These are phyloP conservation scores for Holothuria glaberrima DNA, from an alignment of 35 echinoderm and acorn worm species.

Conservation along the genomic window DNA sequence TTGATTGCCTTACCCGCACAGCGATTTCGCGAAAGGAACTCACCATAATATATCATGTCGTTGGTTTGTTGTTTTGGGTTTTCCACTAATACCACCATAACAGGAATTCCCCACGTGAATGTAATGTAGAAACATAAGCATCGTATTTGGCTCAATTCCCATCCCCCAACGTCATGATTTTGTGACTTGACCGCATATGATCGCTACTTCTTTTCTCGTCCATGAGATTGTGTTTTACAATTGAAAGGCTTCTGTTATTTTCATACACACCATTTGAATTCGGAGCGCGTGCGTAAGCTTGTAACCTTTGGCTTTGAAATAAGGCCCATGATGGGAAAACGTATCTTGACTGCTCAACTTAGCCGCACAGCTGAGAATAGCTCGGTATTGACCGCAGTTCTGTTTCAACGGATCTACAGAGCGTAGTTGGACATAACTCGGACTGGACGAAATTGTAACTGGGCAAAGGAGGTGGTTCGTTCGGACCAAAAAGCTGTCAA, in stretches of 20 bases:
- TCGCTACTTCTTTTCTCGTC: slow-evolving; percentile 2
- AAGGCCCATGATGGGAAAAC: slow-evolving; percentile 48
- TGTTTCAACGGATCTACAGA: slow-evolving; percentile 11
- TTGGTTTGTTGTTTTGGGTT: no score
- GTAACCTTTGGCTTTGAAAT: slow-evolving; percentile 36
- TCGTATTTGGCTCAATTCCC: slow-evolving; percentile 25
- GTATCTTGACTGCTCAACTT: slow-evolving; percentile 1
- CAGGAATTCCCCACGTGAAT: no score
- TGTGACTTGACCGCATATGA: slow-evolving; percentile 33
- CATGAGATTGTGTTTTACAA: no score
- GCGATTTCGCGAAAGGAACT: no score
- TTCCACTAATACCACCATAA: no score
- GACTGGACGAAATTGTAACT: slow-evolving; percentile 23
- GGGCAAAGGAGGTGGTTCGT: slow-evolving; percentile 13
- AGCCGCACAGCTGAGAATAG: slow-evolving; percentile 26
- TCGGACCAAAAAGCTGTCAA: neutral
- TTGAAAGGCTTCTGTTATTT: no score
- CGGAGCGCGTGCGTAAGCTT: slow-evolving; percentile 49
- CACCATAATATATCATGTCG: no score
- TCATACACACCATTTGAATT: slow-evolving; percentile 27
- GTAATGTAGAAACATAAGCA: slow-evolving; percentile 7
- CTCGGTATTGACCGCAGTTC: slow-evolving; percentile 23
- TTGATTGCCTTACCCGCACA: no score
- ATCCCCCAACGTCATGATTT: slow-evolving; percentile 18
- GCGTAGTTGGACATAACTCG: slow-evolving; percentile 25